Conservation (phyloP, 2,888 invertebrate species). For the Bibio marci region DNA sequence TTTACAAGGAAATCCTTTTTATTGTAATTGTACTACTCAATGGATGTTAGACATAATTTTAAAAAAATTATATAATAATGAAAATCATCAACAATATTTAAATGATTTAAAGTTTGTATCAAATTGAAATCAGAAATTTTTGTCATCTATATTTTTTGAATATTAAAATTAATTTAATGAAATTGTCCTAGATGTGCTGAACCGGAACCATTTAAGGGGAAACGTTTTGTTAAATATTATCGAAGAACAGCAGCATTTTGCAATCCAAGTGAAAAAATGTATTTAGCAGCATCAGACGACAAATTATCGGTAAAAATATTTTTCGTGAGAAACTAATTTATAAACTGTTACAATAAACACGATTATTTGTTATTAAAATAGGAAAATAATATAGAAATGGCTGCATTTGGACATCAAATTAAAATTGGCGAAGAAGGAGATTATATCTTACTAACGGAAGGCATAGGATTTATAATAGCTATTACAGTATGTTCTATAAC, state of each 20-base stretch:
- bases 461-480: constrained; percentile 5
- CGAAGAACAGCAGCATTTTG: constrained; percentile 6
- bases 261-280: background rate
- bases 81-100: constrained; percentile 6
- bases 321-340: too few relatives aligned
- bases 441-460: background rate
- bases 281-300: too few relatives aligned
- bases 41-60: constrained; percentile 8
- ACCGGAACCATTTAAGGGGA: constrained; percentile 5
- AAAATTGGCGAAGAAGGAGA: background rate
- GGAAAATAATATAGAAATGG: too few relatives aligned
- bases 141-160: too few relatives aligned
- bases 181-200: constrained; percentile 4
- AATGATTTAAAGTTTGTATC: constrained; percentile 5
- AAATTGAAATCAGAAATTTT: too few relatives aligned
- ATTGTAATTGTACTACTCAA: constrained; percentile 7
- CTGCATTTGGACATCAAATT: too few relatives aligned
- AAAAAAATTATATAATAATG: constrained; percentile 4
- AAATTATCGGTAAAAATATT: too few relatives aligned
- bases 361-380: too few relatives aligned
- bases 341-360: too few relatives aligned
- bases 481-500: constrained; percentile 4
- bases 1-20: constrained; percentile 10
- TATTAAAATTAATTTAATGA: background rate
- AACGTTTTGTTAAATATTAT: constrained; percentile 8